Percentiles rank a stretch among this genome's conserved stretches.
Conservation (phyloP, 2,797 vertebrate genomes). For the Pseudochirops cupreus region DNA sequence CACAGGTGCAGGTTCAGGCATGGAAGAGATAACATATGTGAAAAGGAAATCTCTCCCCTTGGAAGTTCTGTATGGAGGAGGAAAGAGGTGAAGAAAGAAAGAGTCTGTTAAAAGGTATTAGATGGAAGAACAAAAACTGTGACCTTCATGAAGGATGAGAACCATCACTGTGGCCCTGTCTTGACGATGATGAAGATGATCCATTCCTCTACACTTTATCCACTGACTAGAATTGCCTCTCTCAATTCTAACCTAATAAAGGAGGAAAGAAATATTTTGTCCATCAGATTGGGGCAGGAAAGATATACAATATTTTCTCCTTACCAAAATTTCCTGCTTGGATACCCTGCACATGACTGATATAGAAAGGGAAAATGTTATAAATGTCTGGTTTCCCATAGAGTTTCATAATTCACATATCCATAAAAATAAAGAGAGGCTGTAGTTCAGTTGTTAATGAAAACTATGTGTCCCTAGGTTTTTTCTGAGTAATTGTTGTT, state of each 20-base stretch:
- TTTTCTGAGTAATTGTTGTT: not conserved
- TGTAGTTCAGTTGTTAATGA: too few relatives aligned
- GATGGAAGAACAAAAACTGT: not conserved
- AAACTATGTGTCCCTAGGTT: not conserved
- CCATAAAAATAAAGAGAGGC: not conserved
- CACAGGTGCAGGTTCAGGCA: not conserved
- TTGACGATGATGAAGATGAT: conserved; percentile 4
- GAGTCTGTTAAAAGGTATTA: not conserved
- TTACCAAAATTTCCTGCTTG: not conserved
- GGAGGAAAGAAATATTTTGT: not conserved
- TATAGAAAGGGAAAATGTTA: not conserved
- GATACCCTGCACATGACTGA: not conserved
- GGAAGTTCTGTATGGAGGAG: conserved; percentile 35
- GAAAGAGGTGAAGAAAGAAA: conserved; percentile 33
- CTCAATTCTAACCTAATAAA: not conserved
- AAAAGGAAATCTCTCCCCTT: conserved; percentile 28
- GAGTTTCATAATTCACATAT: not conserved
- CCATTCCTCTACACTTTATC: not conserved
- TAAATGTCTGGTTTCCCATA: not conserved
- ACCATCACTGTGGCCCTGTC: conserved; percentile 5
- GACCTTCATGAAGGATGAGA: conserved; percentile 43
- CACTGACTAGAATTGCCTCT: not conserved
- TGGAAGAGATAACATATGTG: conserved; percentile 25
- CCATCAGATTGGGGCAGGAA: not conserved
- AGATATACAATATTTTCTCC: not conserved